Evolutionary conservation across 1,140 invertebrate genomes (phyloP).

Genomic region (Sinella curviseta): DNA sequence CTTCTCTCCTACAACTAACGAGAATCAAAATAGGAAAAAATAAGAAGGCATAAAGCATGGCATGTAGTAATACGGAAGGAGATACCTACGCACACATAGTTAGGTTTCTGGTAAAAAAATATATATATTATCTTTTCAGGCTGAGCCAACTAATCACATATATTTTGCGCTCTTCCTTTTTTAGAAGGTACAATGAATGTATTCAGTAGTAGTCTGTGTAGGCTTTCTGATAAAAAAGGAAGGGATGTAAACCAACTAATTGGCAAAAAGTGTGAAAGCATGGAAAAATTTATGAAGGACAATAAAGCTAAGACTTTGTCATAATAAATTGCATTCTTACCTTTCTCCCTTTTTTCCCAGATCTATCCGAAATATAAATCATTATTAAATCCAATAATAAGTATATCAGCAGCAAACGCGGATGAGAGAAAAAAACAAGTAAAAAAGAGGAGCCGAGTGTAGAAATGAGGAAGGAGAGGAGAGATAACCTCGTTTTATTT

Average conservation of each 20-base stretch:
- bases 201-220: too few relatives aligned
- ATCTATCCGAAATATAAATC: slow-evolving; percentile 18
- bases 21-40: slow-evolving; percentile 12
- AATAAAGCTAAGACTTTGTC: slow-evolving; percentile 23
- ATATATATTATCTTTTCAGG: background rate
- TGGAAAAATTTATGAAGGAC: slow-evolving; percentile 16
- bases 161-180: background rate
- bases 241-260: slow-evolving; percentile 1
- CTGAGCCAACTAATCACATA: background rate
- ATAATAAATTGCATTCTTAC: slow-evolving; percentile 28
- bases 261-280: slow-evolving; percentile 24
- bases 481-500: too few relatives aligned
- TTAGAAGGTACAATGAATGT: too few relatives aligned
- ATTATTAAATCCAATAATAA: slow-evolving; percentile 20
- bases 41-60: background rate
- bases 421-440: too few relatives aligned
- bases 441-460: too few relatives aligned
- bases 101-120: background rate
- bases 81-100: too few relatives aligned
- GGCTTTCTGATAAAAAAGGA: background rate
- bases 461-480: too few relatives aligned
- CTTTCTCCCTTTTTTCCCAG: slow-evolving; percentile 13
- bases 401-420: background rate
- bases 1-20: too few relatives aligned
- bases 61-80: background rate